Conservation (phyloP, 2,888 invertebrate genomes). For the Nemotelus pantherinus region DNA sequence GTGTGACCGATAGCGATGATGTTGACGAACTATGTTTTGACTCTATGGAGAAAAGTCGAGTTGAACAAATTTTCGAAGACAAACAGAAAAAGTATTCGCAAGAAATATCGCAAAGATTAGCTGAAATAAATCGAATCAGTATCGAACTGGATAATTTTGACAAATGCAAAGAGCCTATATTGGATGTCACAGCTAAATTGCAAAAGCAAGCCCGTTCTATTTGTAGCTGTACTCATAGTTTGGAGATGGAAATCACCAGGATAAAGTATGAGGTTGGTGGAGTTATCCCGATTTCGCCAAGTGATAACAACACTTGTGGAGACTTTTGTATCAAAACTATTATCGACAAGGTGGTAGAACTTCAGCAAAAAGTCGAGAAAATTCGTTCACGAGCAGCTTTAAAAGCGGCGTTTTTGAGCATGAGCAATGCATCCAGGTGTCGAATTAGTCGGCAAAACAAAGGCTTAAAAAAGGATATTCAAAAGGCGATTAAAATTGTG, state of each 20-base stretch:
- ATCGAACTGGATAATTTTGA: neutral
- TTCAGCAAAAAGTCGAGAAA: conserved; percentile 9
- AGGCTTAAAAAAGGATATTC: neutral
- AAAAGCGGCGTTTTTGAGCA: neutral
- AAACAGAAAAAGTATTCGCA: neutral
- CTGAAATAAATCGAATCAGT: neutral
- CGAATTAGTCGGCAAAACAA: neutral
- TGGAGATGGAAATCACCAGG: neutral
- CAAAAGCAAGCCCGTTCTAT: neutral
- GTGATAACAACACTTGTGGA: neutral
- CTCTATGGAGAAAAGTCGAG: neutral
- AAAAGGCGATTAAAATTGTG: neutral
- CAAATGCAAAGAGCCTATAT: neutral
- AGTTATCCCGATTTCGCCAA: neutral
- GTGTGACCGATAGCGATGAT: neutral
- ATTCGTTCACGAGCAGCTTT: neutral
- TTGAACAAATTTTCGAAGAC: neutral
- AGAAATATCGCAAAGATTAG: neutral
- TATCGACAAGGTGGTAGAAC: neutral
- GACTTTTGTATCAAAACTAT: neutral
- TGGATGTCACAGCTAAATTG: neutral
- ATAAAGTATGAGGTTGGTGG: neutral
- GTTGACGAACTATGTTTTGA: neutral
- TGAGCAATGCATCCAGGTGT: neutral
- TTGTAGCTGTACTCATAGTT: neutral